Evolutionary conservation across 2,113 vertebrate species (phyloP).

Genomic region (Brienomyrus longianalis): DNA sequence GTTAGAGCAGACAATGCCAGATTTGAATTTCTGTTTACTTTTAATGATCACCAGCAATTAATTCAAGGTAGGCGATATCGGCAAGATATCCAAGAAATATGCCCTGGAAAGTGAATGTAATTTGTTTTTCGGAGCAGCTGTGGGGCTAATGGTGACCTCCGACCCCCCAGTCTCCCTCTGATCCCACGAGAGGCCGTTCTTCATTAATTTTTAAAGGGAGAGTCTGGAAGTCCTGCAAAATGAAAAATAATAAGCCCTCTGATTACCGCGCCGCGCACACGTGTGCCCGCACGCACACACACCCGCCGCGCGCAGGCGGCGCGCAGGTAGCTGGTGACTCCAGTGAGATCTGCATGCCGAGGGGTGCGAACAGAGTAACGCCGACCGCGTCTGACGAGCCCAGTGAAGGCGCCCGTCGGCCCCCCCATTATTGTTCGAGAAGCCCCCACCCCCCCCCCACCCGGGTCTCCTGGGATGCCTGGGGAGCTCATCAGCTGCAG

Average conservation of each 20-base stretch:
- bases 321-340: slow-evolving; percentile 28
- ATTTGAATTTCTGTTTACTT: background rate
- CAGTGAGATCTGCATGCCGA: slow-evolving; percentile 43
- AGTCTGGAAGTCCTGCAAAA: slow-evolving; percentile 60
- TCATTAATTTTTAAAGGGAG: slow-evolving; percentile 65
- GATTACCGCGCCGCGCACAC: slow-evolving; percentile 58
- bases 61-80: background rate
- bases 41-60: slow-evolving; percentile 5
- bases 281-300: slow-evolving; percentile 17
- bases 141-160: slow-evolving; percentile 54
- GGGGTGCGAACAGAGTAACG: slow-evolving; percentile 28
- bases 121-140: slow-evolving; percentile 57
- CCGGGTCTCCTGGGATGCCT: background rate
- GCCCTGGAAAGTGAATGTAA: slow-evolving; percentile 48
- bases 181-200: slow-evolving; percentile 44
- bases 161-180: slow-evolving; percentile 50
- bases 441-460: background rate
- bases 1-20: background rate
- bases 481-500: slow-evolving; percentile 6
- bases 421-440: background rate
- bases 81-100: slow-evolving; percentile 25
- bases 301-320: slow-evolving; percentile 27
- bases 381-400: background rate
- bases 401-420: background rate
- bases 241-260: slow-evolving; percentile 60